Percentiles rank a stretch among this genome's conserved stretches.
These are phyloP conservation scores for Spea hammondii DNA, from an alignment of 2,797 vertebrate genomes.

Conservation along the genomic window DNA sequence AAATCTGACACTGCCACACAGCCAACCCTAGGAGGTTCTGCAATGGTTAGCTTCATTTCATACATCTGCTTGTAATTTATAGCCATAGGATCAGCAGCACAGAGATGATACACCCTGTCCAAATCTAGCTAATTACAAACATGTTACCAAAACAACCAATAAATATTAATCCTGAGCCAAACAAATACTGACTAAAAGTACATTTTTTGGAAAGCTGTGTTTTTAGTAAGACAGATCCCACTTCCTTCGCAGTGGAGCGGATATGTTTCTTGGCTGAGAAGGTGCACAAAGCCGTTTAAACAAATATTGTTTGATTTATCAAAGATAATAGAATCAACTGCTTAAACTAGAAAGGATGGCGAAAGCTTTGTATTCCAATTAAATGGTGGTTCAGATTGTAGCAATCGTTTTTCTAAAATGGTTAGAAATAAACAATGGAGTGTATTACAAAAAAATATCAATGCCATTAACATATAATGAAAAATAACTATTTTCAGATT, in stretches of 20 bases:
- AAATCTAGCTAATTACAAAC: neutral
- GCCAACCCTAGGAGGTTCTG: neutral
- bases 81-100: neutral
- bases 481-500: too few species aligned
- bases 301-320: neutral
- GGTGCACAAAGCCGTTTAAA: neutral
- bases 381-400: too few species aligned
- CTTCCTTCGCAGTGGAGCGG: neutral
- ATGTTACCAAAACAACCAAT: conserved; percentile 7
- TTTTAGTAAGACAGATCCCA: neutral
- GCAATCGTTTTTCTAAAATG: too few species aligned
- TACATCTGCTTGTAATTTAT: conserved; percentile 11
- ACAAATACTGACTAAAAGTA: neutral
- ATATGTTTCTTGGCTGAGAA: neutral
- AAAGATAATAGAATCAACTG: too few species aligned
- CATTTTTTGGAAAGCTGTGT: neutral
- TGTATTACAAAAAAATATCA: too few species aligned
- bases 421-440: too few species aligned
- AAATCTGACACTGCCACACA: neutral
- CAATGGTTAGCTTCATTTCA: neutral
- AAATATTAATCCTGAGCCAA: neutral
- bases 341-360: too few species aligned
- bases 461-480: too few species aligned
- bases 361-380: too few species aligned
- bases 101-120: neutral